phyloP scores from a whole-genome alignment of 2,113 vertebrate genomes.

The Barbus barbus region DNA sequence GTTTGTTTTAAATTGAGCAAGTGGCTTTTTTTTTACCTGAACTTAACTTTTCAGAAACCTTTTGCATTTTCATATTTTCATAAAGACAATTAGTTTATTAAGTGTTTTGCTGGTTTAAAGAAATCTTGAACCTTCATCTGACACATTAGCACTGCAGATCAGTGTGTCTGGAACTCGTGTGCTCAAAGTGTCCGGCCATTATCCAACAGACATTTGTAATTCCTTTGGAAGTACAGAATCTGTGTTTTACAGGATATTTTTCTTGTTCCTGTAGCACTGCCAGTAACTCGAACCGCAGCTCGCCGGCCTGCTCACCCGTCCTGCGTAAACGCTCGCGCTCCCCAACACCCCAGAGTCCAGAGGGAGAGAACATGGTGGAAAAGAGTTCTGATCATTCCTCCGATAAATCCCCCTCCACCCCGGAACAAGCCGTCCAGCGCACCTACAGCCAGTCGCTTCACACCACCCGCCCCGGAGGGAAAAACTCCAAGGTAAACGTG shows the following conservation, averaged over 20 bases:
- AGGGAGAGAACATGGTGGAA: conserved; percentile 90
- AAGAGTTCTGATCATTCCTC: conserved; percentile 87
- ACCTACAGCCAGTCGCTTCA: conserved; percentile 80
- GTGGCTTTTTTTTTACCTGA: not conserved
- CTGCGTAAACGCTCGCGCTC: conserved; percentile 88
- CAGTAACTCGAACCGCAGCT: conserved; percentile 92
- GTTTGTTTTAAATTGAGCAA: not conserved
- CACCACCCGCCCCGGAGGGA: conserved; percentile 80
- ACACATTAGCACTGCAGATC: not conserved
- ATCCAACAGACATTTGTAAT: not conserved
- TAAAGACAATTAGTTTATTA: not conserved
- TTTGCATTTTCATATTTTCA: not conserved
- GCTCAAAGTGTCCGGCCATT: not conserved
- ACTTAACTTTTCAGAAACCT: not conserved
- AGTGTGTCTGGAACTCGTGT: not conserved
- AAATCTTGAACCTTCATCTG: not conserved
- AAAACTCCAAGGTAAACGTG: conserved; percentile 87
- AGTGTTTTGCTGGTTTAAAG: not conserved
- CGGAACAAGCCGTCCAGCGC: conserved; percentile 83
- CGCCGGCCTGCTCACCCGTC: conserved; percentile 89
- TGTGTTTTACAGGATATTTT: not conserved
- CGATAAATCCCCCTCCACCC: conserved; percentile 87
- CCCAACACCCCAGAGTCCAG: conserved; percentile 80
- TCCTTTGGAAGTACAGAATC: not conserved
- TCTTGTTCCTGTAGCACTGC: conserved; percentile 77